Evolutionary conservation across 2,113 vertebrate genomes (phyloP).

Genomic region (Ophthalmolycus amberensis): DNA sequence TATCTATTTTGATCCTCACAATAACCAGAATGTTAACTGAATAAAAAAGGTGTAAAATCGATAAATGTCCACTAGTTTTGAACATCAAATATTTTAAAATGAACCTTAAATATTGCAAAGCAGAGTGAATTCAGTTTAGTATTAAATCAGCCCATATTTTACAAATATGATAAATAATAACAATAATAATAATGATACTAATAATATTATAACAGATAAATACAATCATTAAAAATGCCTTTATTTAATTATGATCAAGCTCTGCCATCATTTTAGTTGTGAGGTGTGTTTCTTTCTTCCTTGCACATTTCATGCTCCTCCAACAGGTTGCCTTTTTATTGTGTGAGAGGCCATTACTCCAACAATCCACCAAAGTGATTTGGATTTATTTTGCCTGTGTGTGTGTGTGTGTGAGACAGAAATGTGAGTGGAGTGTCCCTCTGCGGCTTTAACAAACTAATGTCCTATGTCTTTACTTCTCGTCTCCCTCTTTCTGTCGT

Average conservation of each 20-base stretch:
- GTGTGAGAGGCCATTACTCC: constrained; percentile 12
- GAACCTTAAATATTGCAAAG: neutral
- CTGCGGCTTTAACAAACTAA: constrained; percentile 2
- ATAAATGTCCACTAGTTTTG: neutral
- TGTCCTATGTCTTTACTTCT: constrained; percentile 17
- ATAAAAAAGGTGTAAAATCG: neutral
- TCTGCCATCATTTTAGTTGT: neutral
- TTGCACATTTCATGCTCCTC: constrained; percentile 4
- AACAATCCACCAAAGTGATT: constrained; percentile 12
- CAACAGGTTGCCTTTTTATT: constrained; percentile 5
- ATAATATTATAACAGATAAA: neutral
- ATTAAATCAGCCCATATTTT: neutral
- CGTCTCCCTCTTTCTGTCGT: constrained; percentile 17
- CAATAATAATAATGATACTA: neutral
- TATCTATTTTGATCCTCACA: neutral
- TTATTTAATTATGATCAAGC: neutral
- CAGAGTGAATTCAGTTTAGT: neutral
- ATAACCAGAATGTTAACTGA: neutral
- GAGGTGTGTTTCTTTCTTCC: neutral
- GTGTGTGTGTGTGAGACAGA: constrained; percentile 23
- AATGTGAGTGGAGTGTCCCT: constrained; percentile 14
- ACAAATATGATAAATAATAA: neutral
- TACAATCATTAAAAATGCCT: neutral
- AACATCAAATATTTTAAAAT: neutral
- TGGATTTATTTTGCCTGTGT: neutral